Conservation (phyloP, 2,888 invertebrate genomes). For the Eumerus sabulonum region DNA sequence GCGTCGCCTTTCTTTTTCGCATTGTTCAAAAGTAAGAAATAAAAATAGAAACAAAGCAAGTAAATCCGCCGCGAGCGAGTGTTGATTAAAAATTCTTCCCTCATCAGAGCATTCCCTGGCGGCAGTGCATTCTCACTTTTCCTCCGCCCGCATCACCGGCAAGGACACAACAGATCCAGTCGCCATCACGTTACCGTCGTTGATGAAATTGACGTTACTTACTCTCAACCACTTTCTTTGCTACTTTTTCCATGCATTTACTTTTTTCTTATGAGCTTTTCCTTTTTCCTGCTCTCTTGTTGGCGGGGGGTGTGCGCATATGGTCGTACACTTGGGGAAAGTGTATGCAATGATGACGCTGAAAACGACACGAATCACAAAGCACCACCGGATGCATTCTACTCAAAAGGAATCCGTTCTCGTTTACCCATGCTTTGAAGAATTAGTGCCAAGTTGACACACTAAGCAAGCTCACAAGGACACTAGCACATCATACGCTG, state of each 20-base stretch:
- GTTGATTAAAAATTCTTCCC: conserved; percentile 60
- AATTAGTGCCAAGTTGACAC: conserved; percentile 60
- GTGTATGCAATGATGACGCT: no score
- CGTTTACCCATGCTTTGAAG: conserved; percentile 2
- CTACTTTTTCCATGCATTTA: conserved; percentile 5
- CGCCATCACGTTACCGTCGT: not conserved
- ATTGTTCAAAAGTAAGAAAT: conserved; percentile 20
- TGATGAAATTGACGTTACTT: conserved; percentile 50
- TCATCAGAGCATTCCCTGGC: conserved; percentile 12
- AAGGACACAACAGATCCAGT: conserved; percentile 5
- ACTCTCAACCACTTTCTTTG: conserved; percentile 38
- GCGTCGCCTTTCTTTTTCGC: conserved; percentile 18
- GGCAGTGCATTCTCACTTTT: conserved; percentile 38
- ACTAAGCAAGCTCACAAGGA: conserved; percentile 55
- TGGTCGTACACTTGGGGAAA: not conserved
- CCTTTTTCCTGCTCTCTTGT: not conserved
- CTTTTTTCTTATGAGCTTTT: not conserved
- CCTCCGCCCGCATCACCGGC: conserved; percentile 19
- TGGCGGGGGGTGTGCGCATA: conserved; percentile 1
- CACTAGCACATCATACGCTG: conserved; percentile 44
- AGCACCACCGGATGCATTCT: conserved; percentile 36
- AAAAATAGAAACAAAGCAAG: not conserved
- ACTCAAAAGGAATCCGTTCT: conserved; percentile 11
- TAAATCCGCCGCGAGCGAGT: conserved; percentile 54
- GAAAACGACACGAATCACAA: conserved; percentile 6